Percentiles rank a stretch among this genome's conserved stretches.
Conservation (phyloP, 2,888 invertebrate species). For the Acanthacorydalis orientalis region DNA sequence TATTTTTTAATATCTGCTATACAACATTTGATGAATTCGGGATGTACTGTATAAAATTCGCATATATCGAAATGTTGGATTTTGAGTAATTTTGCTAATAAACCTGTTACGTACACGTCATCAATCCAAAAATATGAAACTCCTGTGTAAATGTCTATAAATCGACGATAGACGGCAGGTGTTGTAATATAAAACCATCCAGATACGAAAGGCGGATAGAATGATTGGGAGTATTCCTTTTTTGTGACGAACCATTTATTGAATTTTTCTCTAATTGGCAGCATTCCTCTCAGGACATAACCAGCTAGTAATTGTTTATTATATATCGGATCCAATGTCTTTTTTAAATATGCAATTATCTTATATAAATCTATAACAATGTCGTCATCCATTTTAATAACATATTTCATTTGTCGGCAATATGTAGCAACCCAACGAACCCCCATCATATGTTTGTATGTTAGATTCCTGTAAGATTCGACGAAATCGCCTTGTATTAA, state of each 20-base stretch:
- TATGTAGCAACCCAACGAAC: constrained; percentile 51
- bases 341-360: constrained; percentile 27
- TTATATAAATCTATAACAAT: constrained; percentile 52
- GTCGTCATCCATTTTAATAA: constrained; percentile 73
- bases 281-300: constrained; percentile 44
- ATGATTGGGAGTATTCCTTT: constrained; percentile 39
- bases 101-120: constrained; percentile 72
- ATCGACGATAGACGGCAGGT: constrained; percentile 36
- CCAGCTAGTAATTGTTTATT: constrained; percentile 37
- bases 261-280: constrained; percentile 42
- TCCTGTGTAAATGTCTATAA: constrained; percentile 35
- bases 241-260: constrained; percentile 69
- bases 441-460: constrained; percentile 70
- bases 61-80: constrained; percentile 40
- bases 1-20: constrained; percentile 39
- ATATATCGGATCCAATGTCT: constrained; percentile 18
- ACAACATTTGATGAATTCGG: constrained; percentile 59
- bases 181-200: constrained; percentile 75
- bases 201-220: constrained; percentile 61
- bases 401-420: constrained; percentile 41
- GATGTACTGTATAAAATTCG: constrained; percentile 48
- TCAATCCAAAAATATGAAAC: constrained; percentile 83
- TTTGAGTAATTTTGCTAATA: constrained; percentile 41
- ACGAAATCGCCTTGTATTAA: constrained; percentile 59
- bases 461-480: constrained; percentile 66